These are phyloP conservation scores for Drosophila saltans DNA, from an alignment of 1,140 invertebrate genomes.

Conservation along the genomic window DNA sequence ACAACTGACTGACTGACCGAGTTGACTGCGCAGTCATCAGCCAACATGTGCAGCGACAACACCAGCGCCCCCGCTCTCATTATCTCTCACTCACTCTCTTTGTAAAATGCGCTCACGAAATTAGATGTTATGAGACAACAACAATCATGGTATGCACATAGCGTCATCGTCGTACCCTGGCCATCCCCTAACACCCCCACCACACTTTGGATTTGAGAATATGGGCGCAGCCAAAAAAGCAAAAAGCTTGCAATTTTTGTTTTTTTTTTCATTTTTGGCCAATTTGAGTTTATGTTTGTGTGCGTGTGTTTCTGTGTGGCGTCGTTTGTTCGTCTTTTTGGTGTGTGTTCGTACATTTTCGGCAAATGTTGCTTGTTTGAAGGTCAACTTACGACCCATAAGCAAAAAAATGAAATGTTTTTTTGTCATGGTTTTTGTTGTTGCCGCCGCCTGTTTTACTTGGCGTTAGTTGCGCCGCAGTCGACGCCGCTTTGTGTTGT, in stretches of 20 bases:
- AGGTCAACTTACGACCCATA: slow-evolving; percentile 83
- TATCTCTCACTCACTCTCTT: slow-evolving; percentile 51
- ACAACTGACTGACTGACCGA: slow-evolving; percentile 8
- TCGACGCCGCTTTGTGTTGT: slow-evolving; percentile 33
- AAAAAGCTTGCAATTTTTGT: slow-evolving; percentile 73
- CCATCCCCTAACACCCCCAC: neutral
- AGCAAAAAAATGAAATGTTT: slow-evolving; percentile 65
- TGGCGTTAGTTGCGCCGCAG: slow-evolving; percentile 76
- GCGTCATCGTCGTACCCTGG: slow-evolving; percentile 64
- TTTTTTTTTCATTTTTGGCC: slow-evolving; percentile 52
- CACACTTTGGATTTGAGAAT: slow-evolving; percentile 37
- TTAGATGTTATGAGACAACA: slow-evolving; percentile 79
- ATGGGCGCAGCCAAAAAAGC: slow-evolving; percentile 80
- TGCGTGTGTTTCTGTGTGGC: slow-evolving; percentile 20
- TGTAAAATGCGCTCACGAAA: slow-evolving; percentile 72
- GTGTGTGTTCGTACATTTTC: slow-evolving; percentile 65
- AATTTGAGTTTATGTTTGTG: slow-evolving; percentile 61
- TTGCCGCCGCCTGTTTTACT: slow-evolving; percentile 67
- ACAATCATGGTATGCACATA: slow-evolving; percentile 71
- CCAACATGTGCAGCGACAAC: slow-evolving; percentile 24
- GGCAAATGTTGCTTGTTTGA: slow-evolving; percentile 79
- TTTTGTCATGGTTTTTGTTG: slow-evolving; percentile 50
- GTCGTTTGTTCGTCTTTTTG: slow-evolving; percentile 53
- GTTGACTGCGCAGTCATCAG: slow-evolving; percentile 19
- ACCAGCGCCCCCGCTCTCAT: slow-evolving; percentile 43